Evolutionary conservation across 2,113 vertebrate genomes (phyloP).

Genomic region (Hylia prasina): DNA sequence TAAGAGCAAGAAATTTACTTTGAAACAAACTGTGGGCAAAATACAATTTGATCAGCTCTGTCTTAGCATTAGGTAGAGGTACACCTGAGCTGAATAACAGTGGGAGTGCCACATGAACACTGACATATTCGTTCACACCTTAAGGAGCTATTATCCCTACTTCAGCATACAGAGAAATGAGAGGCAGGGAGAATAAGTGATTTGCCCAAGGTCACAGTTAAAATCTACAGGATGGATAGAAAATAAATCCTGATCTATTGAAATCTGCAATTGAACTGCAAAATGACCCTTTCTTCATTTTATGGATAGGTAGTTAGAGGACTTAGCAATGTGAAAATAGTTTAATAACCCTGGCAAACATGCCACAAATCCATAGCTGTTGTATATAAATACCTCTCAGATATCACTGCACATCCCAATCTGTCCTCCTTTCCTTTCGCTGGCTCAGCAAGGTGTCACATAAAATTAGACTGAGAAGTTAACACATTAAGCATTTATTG

Average conservation of each 20-base stretch:
- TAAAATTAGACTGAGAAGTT: constrained; percentile 15
- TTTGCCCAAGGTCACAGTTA: background rate
- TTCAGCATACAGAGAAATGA: background rate
- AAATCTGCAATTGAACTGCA: background rate
- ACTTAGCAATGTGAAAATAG: background rate
- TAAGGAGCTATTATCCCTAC: background rate
- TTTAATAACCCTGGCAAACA: background rate
- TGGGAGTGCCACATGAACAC: background rate
- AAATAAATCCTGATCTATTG: background rate
- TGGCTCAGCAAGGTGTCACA: constrained; percentile 18
- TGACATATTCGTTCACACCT: background rate
- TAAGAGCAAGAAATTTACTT: background rate
- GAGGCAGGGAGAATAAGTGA: background rate
- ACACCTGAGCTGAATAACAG: background rate
- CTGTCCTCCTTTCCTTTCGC: background rate
- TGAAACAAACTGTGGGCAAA: background rate
- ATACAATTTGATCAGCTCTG: background rate
- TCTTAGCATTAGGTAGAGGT: background rate
- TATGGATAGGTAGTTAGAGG: background rate
- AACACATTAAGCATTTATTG: constrained; percentile 47
- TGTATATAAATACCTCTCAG: constrained; percentile 9
- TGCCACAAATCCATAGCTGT: background rate
- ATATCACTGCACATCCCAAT: background rate
- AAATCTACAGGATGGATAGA: background rate
- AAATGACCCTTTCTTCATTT: background rate